Percentiles rank a stretch among this genome's conserved stretches.
Evolutionary conservation across 2,888 invertebrate genomes (phyloP).

Genomic region (Cataglyphis livida): DNA sequence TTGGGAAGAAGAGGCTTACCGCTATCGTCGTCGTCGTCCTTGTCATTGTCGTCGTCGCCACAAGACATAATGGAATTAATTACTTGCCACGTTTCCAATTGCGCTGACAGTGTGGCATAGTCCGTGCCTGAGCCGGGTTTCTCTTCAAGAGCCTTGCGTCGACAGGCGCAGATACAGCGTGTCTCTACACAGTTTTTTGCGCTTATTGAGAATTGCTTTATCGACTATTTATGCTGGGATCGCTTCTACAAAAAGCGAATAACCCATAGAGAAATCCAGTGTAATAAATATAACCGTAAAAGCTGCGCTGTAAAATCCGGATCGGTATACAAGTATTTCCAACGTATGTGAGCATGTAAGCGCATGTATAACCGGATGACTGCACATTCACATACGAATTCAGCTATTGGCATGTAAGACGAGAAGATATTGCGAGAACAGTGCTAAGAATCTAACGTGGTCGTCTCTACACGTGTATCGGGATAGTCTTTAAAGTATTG

Average conservation of each 20-base stretch:
- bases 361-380: not conserved
- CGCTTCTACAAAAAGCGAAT: slow-evolving; percentile 75
- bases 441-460: slow-evolving; percentile 66
- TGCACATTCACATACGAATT: slow-evolving; percentile 4
- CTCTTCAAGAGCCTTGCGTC: slow-evolving; percentile 7
- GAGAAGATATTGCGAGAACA: slow-evolving; percentile 75
- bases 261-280: slow-evolving; percentile 67
- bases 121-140: not conserved
- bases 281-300: slow-evolving; percentile 83
- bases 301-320: slow-evolving; percentile 75
- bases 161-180: slow-evolving; percentile 58
- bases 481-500: slow-evolving; percentile 66
- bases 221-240: slow-evolving; percentile 81
- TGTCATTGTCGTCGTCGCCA: slow-evolving; percentile 17
- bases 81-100: slow-evolving; percentile 49
- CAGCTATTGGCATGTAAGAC: slow-evolving; percentile 76
- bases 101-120: not conserved
- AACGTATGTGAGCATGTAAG: slow-evolving; percentile 15
- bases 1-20: slow-evolving; percentile 67
- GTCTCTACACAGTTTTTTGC: slow-evolving; percentile 65
- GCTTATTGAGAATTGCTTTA: slow-evolving; percentile 82
- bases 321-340: slow-evolving; percentile 34
- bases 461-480: slow-evolving; percentile 64
- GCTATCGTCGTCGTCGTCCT: slow-evolving; percentile 1
- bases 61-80: slow-evolving; percentile 61